Percentiles rank a stretch among this genome's conserved stretches.
Evolutionary conservation across 2,888 invertebrate species (phyloP).

Genomic region (Conops quadrifasciatus): DNA sequence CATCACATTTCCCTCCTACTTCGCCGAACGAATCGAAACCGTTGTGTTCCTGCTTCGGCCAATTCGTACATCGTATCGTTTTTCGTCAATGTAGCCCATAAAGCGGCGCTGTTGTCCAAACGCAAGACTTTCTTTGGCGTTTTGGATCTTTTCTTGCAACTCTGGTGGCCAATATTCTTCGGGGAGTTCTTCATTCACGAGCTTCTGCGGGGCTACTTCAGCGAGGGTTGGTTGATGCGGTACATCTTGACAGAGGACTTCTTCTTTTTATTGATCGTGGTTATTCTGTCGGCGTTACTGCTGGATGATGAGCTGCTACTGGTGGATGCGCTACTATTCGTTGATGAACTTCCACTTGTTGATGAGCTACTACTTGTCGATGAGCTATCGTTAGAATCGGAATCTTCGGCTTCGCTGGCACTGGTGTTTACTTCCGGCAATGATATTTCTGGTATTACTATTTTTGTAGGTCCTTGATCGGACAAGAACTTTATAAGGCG

Average conservation of each 20-base stretch:
- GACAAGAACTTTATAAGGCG: background rate
- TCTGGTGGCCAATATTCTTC: background rate
- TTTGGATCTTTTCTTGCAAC: background rate
- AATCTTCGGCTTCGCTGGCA: background rate
- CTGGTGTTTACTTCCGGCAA: constrained; percentile 3
- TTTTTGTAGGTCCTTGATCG: too few relatives aligned
- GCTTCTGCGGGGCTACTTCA: too few relatives aligned
- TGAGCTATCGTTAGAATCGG: background rate
- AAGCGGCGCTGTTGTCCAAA: constrained; percentile 6
- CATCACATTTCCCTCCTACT: too few relatives aligned
- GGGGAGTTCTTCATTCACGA: background rate
- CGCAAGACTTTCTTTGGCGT: background rate
- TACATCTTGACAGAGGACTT: background rate
- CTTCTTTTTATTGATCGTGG: background rate
- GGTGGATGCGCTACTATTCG: background rate
- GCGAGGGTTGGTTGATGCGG: too few relatives aligned
- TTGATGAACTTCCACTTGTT: background rate
- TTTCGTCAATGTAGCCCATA: background rate
- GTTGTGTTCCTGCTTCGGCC: too few relatives aligned
- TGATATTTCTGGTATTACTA: too few relatives aligned
- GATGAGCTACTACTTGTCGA: background rate
- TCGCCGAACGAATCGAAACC: too few relatives aligned
- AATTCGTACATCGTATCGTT: too few relatives aligned
- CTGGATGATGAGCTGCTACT: too few relatives aligned
- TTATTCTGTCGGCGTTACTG: too few relatives aligned